Base-by-base conservation (phyloP, 2,113 vertebrate genomes). In the Apodemus sylvaticus region DNA sequence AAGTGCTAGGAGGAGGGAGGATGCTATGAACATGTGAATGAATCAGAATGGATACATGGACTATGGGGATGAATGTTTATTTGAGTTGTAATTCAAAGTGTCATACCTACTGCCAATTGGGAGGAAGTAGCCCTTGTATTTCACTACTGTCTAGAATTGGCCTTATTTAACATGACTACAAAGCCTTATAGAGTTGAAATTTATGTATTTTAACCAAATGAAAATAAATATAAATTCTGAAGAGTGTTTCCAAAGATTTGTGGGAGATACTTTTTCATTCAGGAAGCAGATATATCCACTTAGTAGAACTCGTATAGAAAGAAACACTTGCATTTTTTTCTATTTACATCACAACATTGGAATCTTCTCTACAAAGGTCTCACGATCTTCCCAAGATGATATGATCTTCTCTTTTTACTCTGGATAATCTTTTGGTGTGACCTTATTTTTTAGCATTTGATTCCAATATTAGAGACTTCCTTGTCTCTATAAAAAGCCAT, bases 191-290 rank as follows among this genome's bases (percentile, higher is more conserved):
- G 64, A 89, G 14, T 36, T 13, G 95, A 86, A 73, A 42, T 45
- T n/a, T 86, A 90, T 45, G 14, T 82, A 90, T 74, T 89, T 90
- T 62, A 86, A 91, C 14, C 64, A 68, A 68, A 68, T 14, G 64
- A 10, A 94, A 96, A 89, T 58, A 89, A 93, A 92, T 62, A 58
- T 95, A 82, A 90, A 91, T 78, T 93, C 60, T n/a, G 93, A 82
- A 48, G 11, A 26, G 74, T 90, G 91, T 64, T 89, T 81, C 39
- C 34, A 66, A 96, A 58, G 39, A 89, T 60, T 71, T 92, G 20
- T 90, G 24, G 22, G 60, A 66, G 34, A 64, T 31, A 94, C 70
- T 55, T 39, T 42, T 86, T 94, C 74, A 87, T 31, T 87, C 60
- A 88, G 68, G 12, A 73, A 73, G 70, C 34, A 90, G 42, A 81